Evolutionary conservation across 2,113 vertebrate species (phyloP).

Genomic region (Centropus unirufus): DNA sequence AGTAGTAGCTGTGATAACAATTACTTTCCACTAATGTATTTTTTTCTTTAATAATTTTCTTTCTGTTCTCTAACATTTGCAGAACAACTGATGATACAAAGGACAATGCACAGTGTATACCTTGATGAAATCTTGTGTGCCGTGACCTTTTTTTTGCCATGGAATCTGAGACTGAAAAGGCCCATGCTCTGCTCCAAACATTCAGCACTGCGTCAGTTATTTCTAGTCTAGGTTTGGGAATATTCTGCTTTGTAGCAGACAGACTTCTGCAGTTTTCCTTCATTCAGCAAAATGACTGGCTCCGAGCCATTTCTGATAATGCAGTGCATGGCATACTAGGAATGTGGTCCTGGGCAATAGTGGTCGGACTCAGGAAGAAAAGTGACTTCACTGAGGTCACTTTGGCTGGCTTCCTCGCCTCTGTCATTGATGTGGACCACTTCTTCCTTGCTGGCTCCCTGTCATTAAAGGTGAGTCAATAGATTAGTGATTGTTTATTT

Average conservation of each 20-base stretch:
- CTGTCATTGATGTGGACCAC: conserved; percentile 92
- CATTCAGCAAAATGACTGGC: conserved; percentile 89
- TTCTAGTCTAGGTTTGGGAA: conserved; percentile 86
- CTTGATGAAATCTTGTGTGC: not conserved
- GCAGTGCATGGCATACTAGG: conserved; percentile 87
- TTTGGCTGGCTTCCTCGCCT: conserved; percentile 91
- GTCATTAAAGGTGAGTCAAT: conserved; percentile 86
- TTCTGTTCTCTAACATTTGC: conserved; percentile 16
- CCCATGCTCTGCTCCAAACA: conserved; percentile 88
- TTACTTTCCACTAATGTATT: not conserved
- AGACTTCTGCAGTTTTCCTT: conserved; percentile 81
- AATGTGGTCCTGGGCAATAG: conserved; percentile 95
- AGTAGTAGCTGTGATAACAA: not conserved
- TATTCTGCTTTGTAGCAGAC: conserved; percentile 89
- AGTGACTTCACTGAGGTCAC: conserved; percentile 89
- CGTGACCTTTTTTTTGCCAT: conserved; percentile 72
- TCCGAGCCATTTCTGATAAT: conserved; percentile 88
- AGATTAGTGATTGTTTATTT: not conserved
- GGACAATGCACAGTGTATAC: conserved; percentile 23
- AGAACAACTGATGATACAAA: conserved; percentile 43
- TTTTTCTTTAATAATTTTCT: conserved; percentile 9
- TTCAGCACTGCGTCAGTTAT: conserved; percentile 89
- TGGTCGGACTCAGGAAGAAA: conserved; percentile 90
- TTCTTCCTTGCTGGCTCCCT: conserved; percentile 91
- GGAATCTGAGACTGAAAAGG: conserved; percentile 90